A percentile compares a stretch with the other conserved stretches of the same genome.
These are phyloP conservation scores for Geotrupes spiniger DNA, from an alignment of 2,888 invertebrate genomes.

Conservation along the genomic window DNA sequence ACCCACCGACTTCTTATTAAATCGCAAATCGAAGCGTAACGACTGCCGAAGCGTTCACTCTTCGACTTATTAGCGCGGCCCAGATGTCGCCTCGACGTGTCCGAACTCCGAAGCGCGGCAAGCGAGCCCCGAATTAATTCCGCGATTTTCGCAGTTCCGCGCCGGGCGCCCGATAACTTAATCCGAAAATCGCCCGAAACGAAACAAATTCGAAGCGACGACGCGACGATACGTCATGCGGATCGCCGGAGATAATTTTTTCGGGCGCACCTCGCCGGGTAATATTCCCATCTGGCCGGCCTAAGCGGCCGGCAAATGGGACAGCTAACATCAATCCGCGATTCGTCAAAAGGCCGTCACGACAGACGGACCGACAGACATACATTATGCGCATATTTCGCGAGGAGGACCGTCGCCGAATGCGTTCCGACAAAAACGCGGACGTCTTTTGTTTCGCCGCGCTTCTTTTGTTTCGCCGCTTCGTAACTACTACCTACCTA, in stretches of 20 bases:
- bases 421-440: conserved; percentile 43
- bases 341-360: conserved; percentile 35
- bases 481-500: conserved; percentile 26
- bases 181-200: too few species aligned
- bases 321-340: conserved; percentile 31
- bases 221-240: neutral
- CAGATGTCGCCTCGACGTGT: too few species aligned
- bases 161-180: too few species aligned
- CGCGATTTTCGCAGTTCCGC: too few species aligned
- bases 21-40: too few species aligned
- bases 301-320: conserved; percentile 2
- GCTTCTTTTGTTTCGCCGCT: conserved; percentile 45
- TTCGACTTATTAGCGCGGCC: too few species aligned
- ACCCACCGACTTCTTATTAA: too few species aligned
- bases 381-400: conserved; percentile 45
- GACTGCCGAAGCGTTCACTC: too few species aligned
- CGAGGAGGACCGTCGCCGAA: conserved; percentile 37
- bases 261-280: neutral
- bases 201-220: too few species aligned
- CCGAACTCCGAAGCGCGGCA: too few species aligned
- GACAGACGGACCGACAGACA: conserved; percentile 35
- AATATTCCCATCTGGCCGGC: conserved; percentile 5
- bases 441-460: conserved; percentile 41
- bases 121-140: too few species aligned
- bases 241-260: neutral